A percentile compares a stretch with the other conserved stretches of the same genome.
Evolutionary conservation across 2,113 vertebrate genomes (phyloP).

Genomic region (Tor tambroides): DNA sequence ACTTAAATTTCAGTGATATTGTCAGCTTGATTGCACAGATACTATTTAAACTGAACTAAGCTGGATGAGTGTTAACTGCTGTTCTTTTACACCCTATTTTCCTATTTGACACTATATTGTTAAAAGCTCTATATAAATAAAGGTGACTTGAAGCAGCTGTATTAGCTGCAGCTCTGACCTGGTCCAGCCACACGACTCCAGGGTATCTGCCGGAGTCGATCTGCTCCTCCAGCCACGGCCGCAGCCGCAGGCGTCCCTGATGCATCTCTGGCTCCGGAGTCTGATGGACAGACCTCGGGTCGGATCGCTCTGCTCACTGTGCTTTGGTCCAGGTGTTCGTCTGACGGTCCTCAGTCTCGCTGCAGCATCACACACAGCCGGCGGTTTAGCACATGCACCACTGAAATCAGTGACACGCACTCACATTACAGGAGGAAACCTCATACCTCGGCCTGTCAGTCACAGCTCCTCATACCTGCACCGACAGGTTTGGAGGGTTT

Average conservation of each 20-base stretch:
- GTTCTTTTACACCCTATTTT: too few species aligned
- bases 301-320: background rate
- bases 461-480: slow-evolving; percentile 41
- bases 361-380: background rate
- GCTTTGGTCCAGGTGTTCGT: background rate
- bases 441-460: background rate
- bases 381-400: background rate
- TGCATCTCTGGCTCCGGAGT: slow-evolving; percentile 66
- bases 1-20: too few species aligned
- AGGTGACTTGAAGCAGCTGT: too few species aligned
- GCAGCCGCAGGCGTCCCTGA: slow-evolving; percentile 73
- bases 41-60: too few species aligned
- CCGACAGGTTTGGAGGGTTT: slow-evolving; percentile 59
- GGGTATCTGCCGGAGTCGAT: slow-evolving; percentile 78
- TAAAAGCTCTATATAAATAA: too few species aligned
- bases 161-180: too few species aligned
- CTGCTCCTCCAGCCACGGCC: slow-evolving; percentile 81
- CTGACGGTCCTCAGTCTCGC: background rate
- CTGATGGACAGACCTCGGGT: background rate
- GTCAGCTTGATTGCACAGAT: too few species aligned
- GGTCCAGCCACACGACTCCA: slow-evolving; percentile 78
- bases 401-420: background rate
- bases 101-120: too few species aligned
- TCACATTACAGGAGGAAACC: background rate
- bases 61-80: too few species aligned